Percentiles rank a stretch among this genome's conserved stretches.
These are phyloP conservation scores for Drosophila hydei DNA, from an alignment of 1,140 invertebrate species.

Conservation along the genomic window DNA sequence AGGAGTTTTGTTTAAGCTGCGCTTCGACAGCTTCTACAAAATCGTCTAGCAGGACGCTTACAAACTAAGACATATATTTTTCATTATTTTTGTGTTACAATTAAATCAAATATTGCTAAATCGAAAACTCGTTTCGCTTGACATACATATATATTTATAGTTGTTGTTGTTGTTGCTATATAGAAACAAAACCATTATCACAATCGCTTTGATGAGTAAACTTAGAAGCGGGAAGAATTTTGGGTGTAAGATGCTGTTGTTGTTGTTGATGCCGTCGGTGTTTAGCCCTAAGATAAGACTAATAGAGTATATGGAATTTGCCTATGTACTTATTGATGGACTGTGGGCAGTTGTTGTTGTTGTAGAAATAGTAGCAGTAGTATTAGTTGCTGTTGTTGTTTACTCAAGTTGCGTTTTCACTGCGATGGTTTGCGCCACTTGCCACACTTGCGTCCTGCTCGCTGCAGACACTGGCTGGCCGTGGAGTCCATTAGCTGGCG, in stretches of 20 bases:
- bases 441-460: slow-evolving; percentile 58
- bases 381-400: slow-evolving; percentile 26
- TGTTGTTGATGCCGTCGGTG: slow-evolving; percentile 3
- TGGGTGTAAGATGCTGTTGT: slow-evolving; percentile 3
- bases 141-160: slow-evolving; percentile 40
- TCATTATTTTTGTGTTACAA: slow-evolving; percentile 26
- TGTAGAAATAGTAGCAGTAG: slow-evolving; percentile 13
- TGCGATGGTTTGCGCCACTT: slow-evolving; percentile 74
- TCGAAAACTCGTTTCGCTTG: slow-evolving; percentile 37
- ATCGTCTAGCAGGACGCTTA: slow-evolving; percentile 29
- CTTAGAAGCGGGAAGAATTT: slow-evolving; percentile 37
- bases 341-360: slow-evolving; percentile 33
- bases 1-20: slow-evolving; percentile 24
- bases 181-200: slow-evolving; percentile 83
- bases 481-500: slow-evolving; percentile 57
- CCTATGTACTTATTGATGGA: slow-evolving; percentile 51
- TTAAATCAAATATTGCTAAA: slow-evolving; percentile 58
- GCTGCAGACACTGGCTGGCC: slow-evolving; percentile 55
- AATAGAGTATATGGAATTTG: neutral
- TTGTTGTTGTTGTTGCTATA: slow-evolving; percentile 41
- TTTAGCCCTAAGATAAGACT: neutral
- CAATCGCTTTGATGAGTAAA: slow-evolving; percentile 84
- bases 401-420: slow-evolving; percentile 44
- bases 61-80: slow-evolving; percentile 39
- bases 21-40: slow-evolving; percentile 42